Conservation (phyloP, 2,888 invertebrate species). For the Oscheius sp. region DNA sequence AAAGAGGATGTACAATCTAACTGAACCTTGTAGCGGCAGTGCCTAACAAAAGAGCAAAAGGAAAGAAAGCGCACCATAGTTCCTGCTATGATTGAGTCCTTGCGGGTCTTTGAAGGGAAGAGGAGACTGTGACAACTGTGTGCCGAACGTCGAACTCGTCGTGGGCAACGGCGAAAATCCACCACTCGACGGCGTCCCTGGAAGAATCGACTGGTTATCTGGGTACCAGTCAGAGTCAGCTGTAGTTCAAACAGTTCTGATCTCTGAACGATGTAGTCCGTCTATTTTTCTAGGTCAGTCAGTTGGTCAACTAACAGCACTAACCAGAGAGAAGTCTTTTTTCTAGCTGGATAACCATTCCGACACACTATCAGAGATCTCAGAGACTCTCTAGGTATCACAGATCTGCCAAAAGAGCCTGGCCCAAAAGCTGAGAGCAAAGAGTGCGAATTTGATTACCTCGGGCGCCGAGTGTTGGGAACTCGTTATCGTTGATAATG, state of each 20-base stretch:
- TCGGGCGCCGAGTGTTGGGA: conserved; percentile 68
- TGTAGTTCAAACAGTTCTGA: neutral
- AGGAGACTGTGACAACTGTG: conserved; percentile 52
- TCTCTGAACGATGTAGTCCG: neutral
- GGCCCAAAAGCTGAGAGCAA: neutral
- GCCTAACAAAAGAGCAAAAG: neutral
- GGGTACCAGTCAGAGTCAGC: neutral
- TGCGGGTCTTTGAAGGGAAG: conserved; percentile 48
- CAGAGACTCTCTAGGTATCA: too few species aligned
- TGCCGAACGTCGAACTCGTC: conserved; percentile 49
- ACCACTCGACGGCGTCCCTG: conserved; percentile 59
- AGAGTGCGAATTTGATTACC: conserved; percentile 38
- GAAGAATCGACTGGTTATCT: neutral
- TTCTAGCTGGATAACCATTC: neutral
- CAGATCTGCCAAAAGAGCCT: neutral
- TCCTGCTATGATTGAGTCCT: conserved; percentile 35
- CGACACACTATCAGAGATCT: too few species aligned
- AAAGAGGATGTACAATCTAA: too few species aligned
- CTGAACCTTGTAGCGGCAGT: too few species aligned
- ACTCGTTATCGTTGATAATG: conserved; percentile 69
- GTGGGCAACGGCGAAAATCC: conserved; percentile 63
- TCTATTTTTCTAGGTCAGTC: neutral
- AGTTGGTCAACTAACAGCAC: too few species aligned
- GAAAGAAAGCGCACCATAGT: conserved; percentile 53
- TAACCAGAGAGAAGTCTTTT: neutral